These are phyloP conservation scores for Microtus californicus DNA, from an alignment of 2,797 vertebrate species.

Conservation along the genomic window DNA sequence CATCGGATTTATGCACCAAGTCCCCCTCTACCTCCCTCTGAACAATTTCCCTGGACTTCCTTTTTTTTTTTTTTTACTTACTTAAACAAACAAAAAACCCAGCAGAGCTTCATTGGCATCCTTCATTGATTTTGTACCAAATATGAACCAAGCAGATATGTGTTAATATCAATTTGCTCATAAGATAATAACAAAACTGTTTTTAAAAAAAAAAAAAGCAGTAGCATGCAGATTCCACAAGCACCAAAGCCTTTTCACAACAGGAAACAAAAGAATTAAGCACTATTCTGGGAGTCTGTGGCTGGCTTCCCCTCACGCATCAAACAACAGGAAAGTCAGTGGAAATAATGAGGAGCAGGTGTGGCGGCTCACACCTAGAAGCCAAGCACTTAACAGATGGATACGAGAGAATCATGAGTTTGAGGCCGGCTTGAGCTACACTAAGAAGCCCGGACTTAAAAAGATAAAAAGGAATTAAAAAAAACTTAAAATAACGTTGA, in stretches of 20 bases:
- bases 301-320: background rate
- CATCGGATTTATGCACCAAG: background rate
- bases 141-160: slow-evolving; percentile 11
- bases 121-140: background rate
- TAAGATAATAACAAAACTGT: slow-evolving; percentile 30
- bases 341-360: background rate
- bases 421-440: background rate
- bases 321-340: background rate
- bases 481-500: slow-evolving; percentile 34
- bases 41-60: background rate
- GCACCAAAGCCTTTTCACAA: slow-evolving; percentile 42
- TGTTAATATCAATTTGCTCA: slow-evolving; percentile 28
- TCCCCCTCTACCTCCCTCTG: too few species aligned
- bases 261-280: slow-evolving; percentile 1
- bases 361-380: background rate
- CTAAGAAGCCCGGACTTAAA: too few species aligned
- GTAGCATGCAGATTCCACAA: background rate
- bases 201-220: background rate
- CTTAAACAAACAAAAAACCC: background rate
- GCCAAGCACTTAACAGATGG: background rate
- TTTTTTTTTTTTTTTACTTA: background rate
- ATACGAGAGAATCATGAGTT: background rate
- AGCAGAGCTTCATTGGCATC: background rate
- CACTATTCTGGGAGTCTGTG: background rate
- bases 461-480: slow-evolving; percentile 18